Conservation (phyloP, 2,888 invertebrate genomes). For the Plagodis pulveraria region DNA sequence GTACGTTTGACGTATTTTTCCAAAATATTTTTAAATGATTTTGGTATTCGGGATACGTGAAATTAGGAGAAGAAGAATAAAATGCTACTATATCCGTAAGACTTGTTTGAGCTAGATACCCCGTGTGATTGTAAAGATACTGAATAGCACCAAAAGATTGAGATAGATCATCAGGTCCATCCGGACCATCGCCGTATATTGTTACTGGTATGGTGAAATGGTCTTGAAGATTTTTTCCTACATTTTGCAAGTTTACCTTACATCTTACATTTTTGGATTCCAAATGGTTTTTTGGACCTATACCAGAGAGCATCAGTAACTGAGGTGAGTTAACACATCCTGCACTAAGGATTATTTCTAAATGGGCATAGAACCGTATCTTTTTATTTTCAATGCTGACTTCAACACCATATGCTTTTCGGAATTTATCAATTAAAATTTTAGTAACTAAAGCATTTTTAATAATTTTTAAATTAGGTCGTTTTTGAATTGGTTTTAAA, state of each 20-base stretch:
- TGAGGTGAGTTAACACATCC: constrained; percentile 80
- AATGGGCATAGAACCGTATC: constrained; percentile 48
- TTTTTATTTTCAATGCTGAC: constrained; percentile 47
- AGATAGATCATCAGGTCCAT: constrained; percentile 43
- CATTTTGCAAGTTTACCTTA: constrained; percentile 67
- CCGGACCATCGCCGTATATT: constrained; percentile 57
- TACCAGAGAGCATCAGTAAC: constrained; percentile 79
- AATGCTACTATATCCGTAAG: constrained; percentile 81
- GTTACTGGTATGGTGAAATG: constrained; percentile 69
- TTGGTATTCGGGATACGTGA: constrained; percentile 60
- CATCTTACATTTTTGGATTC: constrained; percentile 59
- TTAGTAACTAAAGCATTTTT: constrained; percentile 78
- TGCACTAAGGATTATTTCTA: constrained; percentile 78
- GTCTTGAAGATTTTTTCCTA: constrained; percentile 84
- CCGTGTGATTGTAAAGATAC: constrained; percentile 80
- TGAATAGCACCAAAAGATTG: constrained; percentile 59
- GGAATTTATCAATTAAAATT: constrained; percentile 72
- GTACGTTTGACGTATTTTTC: constrained; percentile 53
- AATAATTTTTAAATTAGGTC: constrained; percentile 54
- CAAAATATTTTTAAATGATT: constrained; percentile 44
- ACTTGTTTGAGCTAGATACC: constrained; percentile 71
- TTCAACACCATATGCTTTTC: constrained; percentile 68
- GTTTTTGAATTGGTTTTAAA: constrained; percentile 13
- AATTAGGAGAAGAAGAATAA: constrained; percentile 50
- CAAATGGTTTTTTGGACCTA: constrained; percentile 73